Evolutionary conservation across 2,888 invertebrate genomes (phyloP), one percentile per base, ranked within the genome.

Genomic region (Muscina levida): DNA sequence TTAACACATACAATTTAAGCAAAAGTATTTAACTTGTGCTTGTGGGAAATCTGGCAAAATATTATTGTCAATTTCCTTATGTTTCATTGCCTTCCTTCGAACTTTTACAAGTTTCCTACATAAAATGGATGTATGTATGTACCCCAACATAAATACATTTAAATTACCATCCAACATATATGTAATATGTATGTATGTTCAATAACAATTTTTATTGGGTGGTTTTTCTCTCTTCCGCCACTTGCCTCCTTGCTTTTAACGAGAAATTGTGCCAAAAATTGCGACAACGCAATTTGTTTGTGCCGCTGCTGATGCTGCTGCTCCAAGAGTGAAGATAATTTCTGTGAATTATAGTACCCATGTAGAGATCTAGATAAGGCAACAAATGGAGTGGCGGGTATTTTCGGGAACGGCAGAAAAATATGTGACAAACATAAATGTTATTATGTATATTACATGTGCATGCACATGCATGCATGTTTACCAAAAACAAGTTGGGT

Each of bases 261-360:
- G 15, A 11, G 48, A 44, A 56, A 56, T 26, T 71, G 44, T 65
- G 44, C 48, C 57, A 70, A 75, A n/a, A 51, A 53, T 53, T 53
- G 53, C 70, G 19, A 53, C 71, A 66, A 66, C 56, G 37, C 48
- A 72, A 66, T 72, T 72, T 77, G 71, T 59, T 77, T 66, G 24
- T 17, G n/a, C n/a, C n/a, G n/a, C n/a, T n/a, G n/a, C n/a, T n/a
- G n/a, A n/a, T n/a, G n/a, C n/a, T n/a, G n/a, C n/a, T n/a, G 37
- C 13, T 39, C 57, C 17, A 39, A 59, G 68, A 48, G 26, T 39
- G 10, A 0, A 67, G 77, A 72, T 77, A 77, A 53, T 62, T 59
- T 57, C 51, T 77, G 67, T 68, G 62, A 77, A 62, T 77, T 77
- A 77, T 77, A 5, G 24, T 37, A 51, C 22, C 67, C 59, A 57